Base-by-base conservation (phyloP, 2,113 vertebrate species). In the Microcebus jonahi region DNA sequence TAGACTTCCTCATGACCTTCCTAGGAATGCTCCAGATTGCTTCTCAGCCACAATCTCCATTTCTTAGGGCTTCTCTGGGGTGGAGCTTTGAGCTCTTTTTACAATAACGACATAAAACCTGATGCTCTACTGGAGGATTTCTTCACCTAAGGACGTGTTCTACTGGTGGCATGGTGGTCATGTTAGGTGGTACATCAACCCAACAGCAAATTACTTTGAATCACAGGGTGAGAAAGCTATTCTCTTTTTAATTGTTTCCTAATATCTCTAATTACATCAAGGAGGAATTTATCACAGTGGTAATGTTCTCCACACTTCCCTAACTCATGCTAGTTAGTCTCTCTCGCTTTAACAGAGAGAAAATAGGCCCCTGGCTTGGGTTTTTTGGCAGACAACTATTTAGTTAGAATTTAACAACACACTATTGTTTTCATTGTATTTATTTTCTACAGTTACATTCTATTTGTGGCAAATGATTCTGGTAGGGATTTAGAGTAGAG, bases 401-500 rank as follows among this genome's bases (percentile, higher is more conserved):
- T 86, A 96, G 55, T 90, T 91, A 94, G 84, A 90, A 83, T 90
- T 67, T 79, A 79, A 75, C 23, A 90, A 53, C 67, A 50, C 79
- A 29, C n/a, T 87, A 34, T 84, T 96, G 57, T 83, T 93, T 90
- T 91, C 50, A 81, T 76, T 82, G 55, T 88, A 91, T 96, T 88
- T 96, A 91, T 95, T 91, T 96, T 91, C 77, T 88, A 77, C 23
- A 55, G 53, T 88, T 76, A 76, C 25, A 67, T 81, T 97, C 79
- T 95, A 91, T 97, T 97, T 96, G 42, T 71, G 71, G 67, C 82
- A 91, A 93, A 65, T 88, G 45, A 83, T 93, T 97, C 57, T 91
- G n/a, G 50, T 95, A 88, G 71, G 17, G 50, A 89, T 92, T 96
- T 96, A 68, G 42, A 88, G n/a, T 71, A 70, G 57, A 87, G 34